Evolutionary conservation across 2,888 invertebrate genomes (phyloP), one percentile per base, ranked within the genome.

Genomic region (Eugnorisma glareosa): DNA sequence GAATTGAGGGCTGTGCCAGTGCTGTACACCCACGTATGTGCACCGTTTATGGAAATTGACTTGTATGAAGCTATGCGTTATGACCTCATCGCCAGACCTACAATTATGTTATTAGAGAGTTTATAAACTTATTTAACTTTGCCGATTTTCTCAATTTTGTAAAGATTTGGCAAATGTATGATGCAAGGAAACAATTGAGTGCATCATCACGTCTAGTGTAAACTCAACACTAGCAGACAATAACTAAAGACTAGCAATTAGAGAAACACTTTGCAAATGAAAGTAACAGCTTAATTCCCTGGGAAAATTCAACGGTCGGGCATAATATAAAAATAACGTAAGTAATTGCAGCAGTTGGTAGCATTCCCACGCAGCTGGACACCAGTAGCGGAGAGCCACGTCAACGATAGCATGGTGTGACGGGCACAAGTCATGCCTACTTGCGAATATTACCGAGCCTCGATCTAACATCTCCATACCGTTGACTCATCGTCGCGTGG

Each of bases 401-500:
- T 70, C 74, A 43, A 11, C n/a, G 54, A 35, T 21, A 24, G 28
- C 15, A 28, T 35, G 28, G 31, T 40, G 54, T 24, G 61, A 35
- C 57, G n/a, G 21, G 24, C 43, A 35, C 81, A 24, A 67, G 45
- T 54, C 37, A 15, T 40, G 24, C n/a, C 11, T 31, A 28, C 66
- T 74, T 21, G 61, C 7, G 24, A 67, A 63, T 59, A 28, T 73
- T 37, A 35, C 63, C 43, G 64, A 54, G 51, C 8, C 24, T 45
- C 45, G 31, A 45, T 45, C 28, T 31, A 51, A 67, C 61, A 63
- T 54, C 69, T 63, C 31, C 54, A 35, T 31, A 21, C n/a, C 10
- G 66, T 28, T 72, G 86, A 75, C 10, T 75, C 75, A 70, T 40
- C 35, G 77, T 37, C 24, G 73, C 77, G 77, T 71, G 79, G 24